Conservation (phyloP, 2,888 invertebrate genomes). For the Buathra laborator region DNA sequence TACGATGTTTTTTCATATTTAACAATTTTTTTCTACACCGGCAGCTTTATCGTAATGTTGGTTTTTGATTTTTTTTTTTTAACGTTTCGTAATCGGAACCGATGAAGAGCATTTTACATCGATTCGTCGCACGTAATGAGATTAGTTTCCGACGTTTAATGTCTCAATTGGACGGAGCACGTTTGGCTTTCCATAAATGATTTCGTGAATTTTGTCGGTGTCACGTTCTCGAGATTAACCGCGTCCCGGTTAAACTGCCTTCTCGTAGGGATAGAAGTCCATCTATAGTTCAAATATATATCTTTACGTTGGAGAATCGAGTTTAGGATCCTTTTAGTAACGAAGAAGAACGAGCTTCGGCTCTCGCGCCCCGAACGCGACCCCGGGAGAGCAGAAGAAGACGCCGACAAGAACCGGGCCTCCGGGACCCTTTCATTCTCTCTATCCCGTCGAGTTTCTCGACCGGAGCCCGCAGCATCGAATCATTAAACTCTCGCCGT, state of each 20-base stretch:
- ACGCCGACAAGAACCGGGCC: slow-evolving; percentile 49
- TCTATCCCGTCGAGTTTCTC: slow-evolving; percentile 44
- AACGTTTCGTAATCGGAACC: not conserved
- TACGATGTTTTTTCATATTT: not conserved
- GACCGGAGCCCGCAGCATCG: slow-evolving; percentile 46
- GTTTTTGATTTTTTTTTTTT: not conserved
- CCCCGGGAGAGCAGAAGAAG: slow-evolving; percentile 47
- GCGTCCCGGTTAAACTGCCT: not conserved
- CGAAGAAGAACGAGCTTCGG: slow-evolving; percentile 51
- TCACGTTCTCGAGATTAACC: slow-evolving; percentile 60
- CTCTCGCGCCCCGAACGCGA: slow-evolving; percentile 54
- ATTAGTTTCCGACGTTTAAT: slow-evolving; percentile 14
- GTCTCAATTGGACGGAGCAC: slow-evolving; percentile 52
- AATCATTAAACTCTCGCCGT: slow-evolving; percentile 56
- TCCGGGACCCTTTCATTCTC: slow-evolving; percentile 55
- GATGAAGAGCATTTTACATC: not conserved
- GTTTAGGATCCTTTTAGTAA: slow-evolving; percentile 33
- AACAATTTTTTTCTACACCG: not conserved
- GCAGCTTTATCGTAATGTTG: no score
- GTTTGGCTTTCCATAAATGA: slow-evolving; percentile 39
- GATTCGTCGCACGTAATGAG: slow-evolving; percentile 18
- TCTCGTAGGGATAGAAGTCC: not conserved
- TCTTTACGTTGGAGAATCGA: slow-evolving; percentile 48
- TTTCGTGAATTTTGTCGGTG: slow-evolving; percentile 43
- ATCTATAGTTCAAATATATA: slow-evolving; percentile 22